phyloP scores from a whole-genome alignment of 64 coral and sea anemone species.

The Montipora cactus region DNA sequence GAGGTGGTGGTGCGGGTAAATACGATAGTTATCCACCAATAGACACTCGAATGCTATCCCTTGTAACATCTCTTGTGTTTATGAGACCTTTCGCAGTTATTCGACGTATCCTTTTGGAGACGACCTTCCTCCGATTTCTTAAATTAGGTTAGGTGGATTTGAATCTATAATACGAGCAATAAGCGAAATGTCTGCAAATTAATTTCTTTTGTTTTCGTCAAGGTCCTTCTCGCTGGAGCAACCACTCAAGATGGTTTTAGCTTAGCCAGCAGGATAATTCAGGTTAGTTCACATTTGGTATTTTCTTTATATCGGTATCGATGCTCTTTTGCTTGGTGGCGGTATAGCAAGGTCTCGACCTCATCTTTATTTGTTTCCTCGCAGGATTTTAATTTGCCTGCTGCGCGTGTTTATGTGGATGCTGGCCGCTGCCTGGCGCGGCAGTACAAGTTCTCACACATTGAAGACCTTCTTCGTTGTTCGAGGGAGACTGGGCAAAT shows the following conservation, averaged over 20 bases:
- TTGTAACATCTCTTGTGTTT: not conserved
- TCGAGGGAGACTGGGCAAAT: slow-evolving; percentile 85
- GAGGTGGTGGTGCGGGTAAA: slow-evolving; percentile 87
- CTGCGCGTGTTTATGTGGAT: slow-evolving; percentile 83
- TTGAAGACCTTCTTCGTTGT: slow-evolving; percentile 83
- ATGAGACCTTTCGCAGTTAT: too few species aligned
- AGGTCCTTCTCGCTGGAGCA: slow-evolving; percentile 87
- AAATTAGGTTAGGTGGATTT: too few species aligned
- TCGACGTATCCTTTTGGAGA: too few species aligned
- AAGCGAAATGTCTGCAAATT: too few species aligned
- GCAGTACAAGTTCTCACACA: slow-evolving; percentile 88
- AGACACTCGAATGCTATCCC: not conserved
- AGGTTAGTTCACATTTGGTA: slow-evolving; percentile 58
- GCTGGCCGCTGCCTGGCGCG: slow-evolving; percentile 88
- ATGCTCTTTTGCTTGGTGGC: too few species aligned
- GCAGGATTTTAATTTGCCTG: slow-evolving; percentile 93
- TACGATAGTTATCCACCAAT: not conserved
- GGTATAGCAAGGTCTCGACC: not conserved
- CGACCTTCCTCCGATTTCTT: too few species aligned
- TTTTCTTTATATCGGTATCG: not conserved
- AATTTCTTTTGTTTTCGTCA: not conserved
- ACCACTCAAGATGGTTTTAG: slow-evolving; percentile 92
- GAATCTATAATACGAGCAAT: too few species aligned
- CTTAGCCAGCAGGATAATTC: slow-evolving; percentile 91
- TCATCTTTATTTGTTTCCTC: not conserved